These are phyloP conservation scores for Hydrochoerus hydrochaeris DNA, from an alignment of 2,113 vertebrate genomes.

Conservation along the genomic window DNA sequence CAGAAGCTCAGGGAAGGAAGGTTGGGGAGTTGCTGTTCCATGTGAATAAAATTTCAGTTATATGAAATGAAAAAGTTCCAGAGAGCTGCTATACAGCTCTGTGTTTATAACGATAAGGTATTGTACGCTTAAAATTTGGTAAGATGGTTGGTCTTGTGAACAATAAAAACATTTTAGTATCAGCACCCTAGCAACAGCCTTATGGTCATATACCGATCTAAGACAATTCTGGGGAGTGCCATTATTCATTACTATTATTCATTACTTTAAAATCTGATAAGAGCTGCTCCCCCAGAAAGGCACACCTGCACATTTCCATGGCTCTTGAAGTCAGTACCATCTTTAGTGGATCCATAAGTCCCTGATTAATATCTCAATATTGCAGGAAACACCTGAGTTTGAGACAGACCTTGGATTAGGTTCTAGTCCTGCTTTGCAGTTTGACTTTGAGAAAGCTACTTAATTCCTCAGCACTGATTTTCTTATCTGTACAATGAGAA, in stretches of 20 bases:
- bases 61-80: neutral
- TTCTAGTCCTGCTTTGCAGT: neutral
- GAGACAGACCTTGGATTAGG: neutral
- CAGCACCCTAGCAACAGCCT: neutral
- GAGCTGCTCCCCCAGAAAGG: neutral
- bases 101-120: neutral
- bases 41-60: neutral
- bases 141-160: neutral
- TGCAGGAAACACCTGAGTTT: neutral
- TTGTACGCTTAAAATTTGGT: neutral
- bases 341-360: neutral
- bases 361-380: neutral
- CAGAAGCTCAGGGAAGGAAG: neutral
- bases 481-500: constrained; percentile 44
- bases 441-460: neutral
- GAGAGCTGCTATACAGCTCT: neutral
- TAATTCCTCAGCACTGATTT: constrained; percentile 6
- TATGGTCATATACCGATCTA: neutral
- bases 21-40: neutral
- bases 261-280: neutral
- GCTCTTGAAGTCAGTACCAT: neutral
- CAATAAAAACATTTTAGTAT: neutral
- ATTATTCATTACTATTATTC: neutral
- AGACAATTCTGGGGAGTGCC: neutral
- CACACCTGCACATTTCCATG: neutral